Percentiles rank a stretch among this genome's conserved stretches.
These are phyloP conservation scores for Acrocyrtus sp. DNA, from an alignment of 2,888 invertebrate genomes.

Conservation along the genomic window DNA sequence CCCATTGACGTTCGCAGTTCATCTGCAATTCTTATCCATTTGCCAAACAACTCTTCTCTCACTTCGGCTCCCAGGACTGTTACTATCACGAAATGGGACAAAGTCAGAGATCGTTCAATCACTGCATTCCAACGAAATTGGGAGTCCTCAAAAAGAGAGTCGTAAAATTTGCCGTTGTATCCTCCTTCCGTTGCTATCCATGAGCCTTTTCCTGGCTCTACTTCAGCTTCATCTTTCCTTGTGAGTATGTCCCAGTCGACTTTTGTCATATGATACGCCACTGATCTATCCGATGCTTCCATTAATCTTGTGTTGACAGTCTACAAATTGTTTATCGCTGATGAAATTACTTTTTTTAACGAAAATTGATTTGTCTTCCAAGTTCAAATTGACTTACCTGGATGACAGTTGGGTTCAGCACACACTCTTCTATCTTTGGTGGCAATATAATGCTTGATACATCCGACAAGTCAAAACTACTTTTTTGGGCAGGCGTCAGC, in stretches of 20 bases:
- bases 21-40: constrained; percentile 60
- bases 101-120: constrained; percentile 56
- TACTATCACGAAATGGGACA: constrained; percentile 60
- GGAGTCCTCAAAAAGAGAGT: constrained; percentile 49
- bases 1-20: constrained; percentile 58
- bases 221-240: constrained; percentile 2
- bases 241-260: constrained; percentile 54
- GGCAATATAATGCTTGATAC: constrained; percentile 61
- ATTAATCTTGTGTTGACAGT: constrained; percentile 52
- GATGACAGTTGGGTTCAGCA: constrained; percentile 47
- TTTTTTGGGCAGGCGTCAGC: constrained; percentile 20
- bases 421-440: constrained; percentile 30
- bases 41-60: constrained; percentile 57
- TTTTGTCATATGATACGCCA: constrained; percentile 57
- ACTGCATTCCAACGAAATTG: constrained; percentile 58
- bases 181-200: too few relatives aligned
- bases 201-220: neutral
- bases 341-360: neutral
- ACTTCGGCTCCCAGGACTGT: constrained; percentile 46
- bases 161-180: constrained; percentile 42
- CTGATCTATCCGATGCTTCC: constrained; percentile 53
- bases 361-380: neutral
- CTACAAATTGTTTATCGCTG: constrained; percentile 25
- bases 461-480: constrained; percentile 54
- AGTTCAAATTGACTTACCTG: constrained; percentile 24